These are phyloP conservation scores for Himalopsyche tibetana DNA, from an alignment of 2,888 invertebrate species.

Conservation along the genomic window DNA sequence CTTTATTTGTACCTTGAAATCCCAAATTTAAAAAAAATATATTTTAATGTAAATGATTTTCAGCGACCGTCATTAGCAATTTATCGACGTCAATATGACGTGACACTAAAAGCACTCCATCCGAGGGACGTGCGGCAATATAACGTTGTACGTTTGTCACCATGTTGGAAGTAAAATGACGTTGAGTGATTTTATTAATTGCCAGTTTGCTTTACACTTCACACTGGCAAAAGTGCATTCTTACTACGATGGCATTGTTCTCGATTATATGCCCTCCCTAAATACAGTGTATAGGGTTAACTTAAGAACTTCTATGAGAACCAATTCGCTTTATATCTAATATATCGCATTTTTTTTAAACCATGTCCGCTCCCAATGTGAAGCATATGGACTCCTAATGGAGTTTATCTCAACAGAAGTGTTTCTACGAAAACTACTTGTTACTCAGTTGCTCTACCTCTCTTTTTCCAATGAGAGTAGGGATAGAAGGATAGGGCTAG, in stretches of 20 bases:
- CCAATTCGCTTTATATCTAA: no score
- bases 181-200: conserved; percentile 25
- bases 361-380: no score
- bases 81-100: background rate
- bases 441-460: no score
- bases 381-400: no score
- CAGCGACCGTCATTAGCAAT: background rate
- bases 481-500: no score
- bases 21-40: background rate
- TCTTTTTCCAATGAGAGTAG: no score
- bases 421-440: no score
- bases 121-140: background rate
- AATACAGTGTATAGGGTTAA: no score
- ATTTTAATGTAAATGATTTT: background rate
- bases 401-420: no score
- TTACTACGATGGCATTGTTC: background rate
- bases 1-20: no score
- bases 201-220: background rate
- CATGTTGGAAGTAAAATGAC: background rate
- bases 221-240: background rate
- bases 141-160: background rate
- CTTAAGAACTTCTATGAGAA: no score
- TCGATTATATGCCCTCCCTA: background rate
- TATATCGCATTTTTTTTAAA: no score
- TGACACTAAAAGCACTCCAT: conserved; percentile 4